These are phyloP conservation scores for Clarias pachynema DNA, from an alignment of 2,797 vertebrate genomes.

Conservation along the genomic window DNA sequence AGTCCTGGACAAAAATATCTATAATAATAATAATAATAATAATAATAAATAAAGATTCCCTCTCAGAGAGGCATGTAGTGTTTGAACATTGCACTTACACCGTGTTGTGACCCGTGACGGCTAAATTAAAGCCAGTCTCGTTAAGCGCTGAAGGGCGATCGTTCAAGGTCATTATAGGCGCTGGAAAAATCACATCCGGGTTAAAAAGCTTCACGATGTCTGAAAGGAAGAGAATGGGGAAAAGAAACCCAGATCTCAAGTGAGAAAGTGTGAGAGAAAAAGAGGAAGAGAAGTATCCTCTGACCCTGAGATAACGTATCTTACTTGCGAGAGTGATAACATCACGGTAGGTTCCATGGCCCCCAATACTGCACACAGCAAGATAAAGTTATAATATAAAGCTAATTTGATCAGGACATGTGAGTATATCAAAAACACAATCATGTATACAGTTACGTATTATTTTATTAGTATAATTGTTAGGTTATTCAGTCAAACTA, in stretches of 20 bases:
- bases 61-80: not conserved
- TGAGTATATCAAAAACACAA: not conserved
- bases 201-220: conserved; percentile 76
- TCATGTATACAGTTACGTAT: not conserved
- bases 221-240: conserved; percentile 34
- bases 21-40: not conserved
- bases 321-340: conserved; percentile 74
- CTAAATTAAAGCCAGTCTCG: conserved; percentile 72
- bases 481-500: not conserved
- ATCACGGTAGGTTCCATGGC: conserved; percentile 66
- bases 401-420: not conserved
- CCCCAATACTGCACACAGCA: conserved; percentile 67
- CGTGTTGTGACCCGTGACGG: conserved; percentile 72
- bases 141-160: conserved; percentile 54
- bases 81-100: conserved; percentile 58
- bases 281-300: not conserved
- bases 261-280: not conserved
- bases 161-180: conserved; percentile 54
- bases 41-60: not conserved
- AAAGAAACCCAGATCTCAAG: not conserved
- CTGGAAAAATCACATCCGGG: conserved; percentile 64
- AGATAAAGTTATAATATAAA: conserved; percentile 9
- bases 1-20: not conserved
- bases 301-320: conserved; percentile 36
- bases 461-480: not conserved